A percentile compares a stretch with the other conserved stretches of the same genome.
These are phyloP conservation scores for Sesia apiformis DNA, from an alignment of 2,888 invertebrate species.

Conservation along the genomic window DNA sequence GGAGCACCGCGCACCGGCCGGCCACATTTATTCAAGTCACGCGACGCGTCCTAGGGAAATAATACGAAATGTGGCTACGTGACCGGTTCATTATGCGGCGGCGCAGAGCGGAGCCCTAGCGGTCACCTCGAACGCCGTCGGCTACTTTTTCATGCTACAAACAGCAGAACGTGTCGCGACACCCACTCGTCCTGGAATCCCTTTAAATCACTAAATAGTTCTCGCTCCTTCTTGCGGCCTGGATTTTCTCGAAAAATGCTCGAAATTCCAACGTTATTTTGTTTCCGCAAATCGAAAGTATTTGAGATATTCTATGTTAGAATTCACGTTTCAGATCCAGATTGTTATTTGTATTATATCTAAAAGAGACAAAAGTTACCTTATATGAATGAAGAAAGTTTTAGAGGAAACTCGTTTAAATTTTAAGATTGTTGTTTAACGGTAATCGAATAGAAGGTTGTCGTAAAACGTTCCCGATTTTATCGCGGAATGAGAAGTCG, in stretches of 20 bases:
- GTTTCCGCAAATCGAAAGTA: no score
- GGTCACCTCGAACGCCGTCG: slow-evolving; percentile 32
- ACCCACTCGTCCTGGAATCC: slow-evolving; percentile 27
- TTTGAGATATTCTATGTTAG: no score
- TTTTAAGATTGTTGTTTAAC: slow-evolving; percentile 68
- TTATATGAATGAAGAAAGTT: neutral
- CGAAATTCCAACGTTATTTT: no score
- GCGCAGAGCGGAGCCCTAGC: slow-evolving; percentile 38
- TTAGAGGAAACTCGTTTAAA: slow-evolving; percentile 26
- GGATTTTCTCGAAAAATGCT: no score
- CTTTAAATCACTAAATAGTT: slow-evolving; percentile 31
- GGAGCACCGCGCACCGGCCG: slow-evolving; percentile 36
- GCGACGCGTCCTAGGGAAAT: slow-evolving; percentile 71
- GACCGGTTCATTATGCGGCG: slow-evolving; percentile 72
- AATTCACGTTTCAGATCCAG: no score
- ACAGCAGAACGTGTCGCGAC: slow-evolving; percentile 38
- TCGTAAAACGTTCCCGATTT: slow-evolving; percentile 73
- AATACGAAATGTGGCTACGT: slow-evolving; percentile 75
- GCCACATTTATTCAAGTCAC: slow-evolving; percentile 68
- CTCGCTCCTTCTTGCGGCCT: slow-evolving; percentile 4
- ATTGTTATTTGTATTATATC: no score
- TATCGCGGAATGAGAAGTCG: slow-evolving; percentile 71
- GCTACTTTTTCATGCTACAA: slow-evolving; percentile 31
- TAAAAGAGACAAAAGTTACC: neutral
- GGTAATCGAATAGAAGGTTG: slow-evolving; percentile 70